Evolutionary conservation across 2,113 vertebrate genomes (phyloP).

Genomic region (Mormyrus lacerda): DNA sequence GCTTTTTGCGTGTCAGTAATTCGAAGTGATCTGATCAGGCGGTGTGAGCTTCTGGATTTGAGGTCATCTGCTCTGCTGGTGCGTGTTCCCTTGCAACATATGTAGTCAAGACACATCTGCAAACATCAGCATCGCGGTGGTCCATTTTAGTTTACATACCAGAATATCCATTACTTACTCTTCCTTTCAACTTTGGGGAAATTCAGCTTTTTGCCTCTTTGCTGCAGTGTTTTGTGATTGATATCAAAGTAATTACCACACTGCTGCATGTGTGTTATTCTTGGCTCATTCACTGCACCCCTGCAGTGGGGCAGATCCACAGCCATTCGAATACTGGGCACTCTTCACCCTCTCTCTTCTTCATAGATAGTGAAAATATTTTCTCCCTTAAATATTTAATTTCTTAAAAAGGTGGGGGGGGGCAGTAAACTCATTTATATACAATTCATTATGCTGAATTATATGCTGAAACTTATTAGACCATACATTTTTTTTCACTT

Average conservation of each 20-base stretch:
- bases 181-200: conserved; percentile 16
- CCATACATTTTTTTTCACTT: background rate
- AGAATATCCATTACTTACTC: conserved; percentile 23
- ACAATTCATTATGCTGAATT: background rate
- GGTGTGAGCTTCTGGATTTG: background rate
- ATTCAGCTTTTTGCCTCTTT: conserved; percentile 7
- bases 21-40: background rate
- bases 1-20: background rate
- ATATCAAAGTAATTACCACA: conserved; percentile 3
- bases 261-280: background rate
- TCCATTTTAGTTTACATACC: conserved; percentile 25
- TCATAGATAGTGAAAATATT: background rate
- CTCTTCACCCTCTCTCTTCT: background rate
- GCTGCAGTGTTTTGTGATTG: conserved; percentile 9
- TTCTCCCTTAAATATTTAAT: background rate
- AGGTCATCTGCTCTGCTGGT: background rate
- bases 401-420: background rate
- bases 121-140: conserved; percentile 18
- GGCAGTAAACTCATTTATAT: background rate
- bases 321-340: background rate
- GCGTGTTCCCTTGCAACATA: conserved; percentile 12
- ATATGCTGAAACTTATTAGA: background rate
- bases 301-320: background rate
- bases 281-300: background rate
- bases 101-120: conserved; percentile 11